Evolutionary conservation across 2,113 vertebrate species (phyloP), one percentile per base, ranked within the genome.

Genomic region (Nettapus auritus): DNA sequence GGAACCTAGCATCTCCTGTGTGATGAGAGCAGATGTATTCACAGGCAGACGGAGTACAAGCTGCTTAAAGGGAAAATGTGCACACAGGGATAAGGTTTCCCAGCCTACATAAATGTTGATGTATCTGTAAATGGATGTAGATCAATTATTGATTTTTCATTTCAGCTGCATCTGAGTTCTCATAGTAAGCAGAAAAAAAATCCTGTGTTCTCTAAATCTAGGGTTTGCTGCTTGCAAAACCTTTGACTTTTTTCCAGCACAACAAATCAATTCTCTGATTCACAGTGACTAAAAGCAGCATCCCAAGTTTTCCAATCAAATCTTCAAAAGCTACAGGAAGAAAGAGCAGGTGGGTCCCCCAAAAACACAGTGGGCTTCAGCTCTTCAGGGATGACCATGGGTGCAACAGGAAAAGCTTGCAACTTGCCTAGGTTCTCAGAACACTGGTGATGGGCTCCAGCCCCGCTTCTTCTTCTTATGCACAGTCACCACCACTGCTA

Each of bases 131-230:
- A 93, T 87, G 77, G 60, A 92, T 3, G 6, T 29, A 69, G 44
- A 91, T 76, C 77, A 89, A 60, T 84, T 84, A 92, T 55, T 90
- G 82, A 90, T 95, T 96, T 96, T 94, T 82, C 46, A 74, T 68
- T 85, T 44, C 44, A 94, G 34, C 80, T 84, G 53, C 76, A 92
- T 81, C 57, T 78, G 48, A 18, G 38, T 25, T 86, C 94, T 81
- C 75, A 66, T 84, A 71, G 40, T 4, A 17, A 71, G 62, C 62
- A 94, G 36, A 84, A 50, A 42, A 92, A 96, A 92, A 86, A 44
- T 48, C 89, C 71, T 36, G 18, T 44, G n/a, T 84, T 86, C 73
- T 40, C 73, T 88, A 94, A 94, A 92, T 69, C 33, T 79, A 75
- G 42, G 42, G 80, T 82, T 71, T 73, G 57, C 80, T 71, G 18